A percentile compares a stretch with the other conserved stretches of the same genome.
phyloP scores from a whole-genome alignment of 2,888 invertebrate genomes.

The Aricia artaxerxes region DNA sequence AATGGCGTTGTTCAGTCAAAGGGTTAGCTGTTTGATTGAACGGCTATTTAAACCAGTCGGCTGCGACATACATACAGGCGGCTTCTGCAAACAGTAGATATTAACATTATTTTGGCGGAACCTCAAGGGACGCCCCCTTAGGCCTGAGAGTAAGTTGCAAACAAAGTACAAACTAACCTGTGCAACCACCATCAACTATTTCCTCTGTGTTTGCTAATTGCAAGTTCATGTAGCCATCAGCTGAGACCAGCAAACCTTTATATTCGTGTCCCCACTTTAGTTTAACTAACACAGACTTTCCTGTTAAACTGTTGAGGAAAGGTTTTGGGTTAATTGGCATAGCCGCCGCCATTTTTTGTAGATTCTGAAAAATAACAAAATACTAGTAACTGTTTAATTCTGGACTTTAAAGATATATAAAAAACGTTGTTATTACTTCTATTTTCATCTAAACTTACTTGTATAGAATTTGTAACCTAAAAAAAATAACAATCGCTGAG shows the following conservation, averaged over 20 bases:
- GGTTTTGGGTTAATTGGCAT: constrained; percentile 99
- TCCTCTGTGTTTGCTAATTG: constrained; percentile 99
- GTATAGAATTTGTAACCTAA: constrained; percentile 28
- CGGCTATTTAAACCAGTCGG: no score
- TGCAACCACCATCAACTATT: constrained; percentile 94
- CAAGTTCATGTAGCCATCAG: constrained; percentile 99
- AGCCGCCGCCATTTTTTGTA: constrained; percentile 85
- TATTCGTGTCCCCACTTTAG: constrained; percentile 99
- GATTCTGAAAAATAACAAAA: constrained; percentile 37
- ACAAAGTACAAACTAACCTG: constrained; percentile 79
- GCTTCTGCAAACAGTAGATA: no score
- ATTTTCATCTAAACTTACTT: constrained; percentile 18
- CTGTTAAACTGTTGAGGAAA: constrained; percentile 98
- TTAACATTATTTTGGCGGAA: not conserved
- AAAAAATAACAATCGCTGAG: constrained; percentile 10
- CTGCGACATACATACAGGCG: no score
- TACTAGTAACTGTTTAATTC: constrained; percentile 7
- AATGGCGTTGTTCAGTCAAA: no score
- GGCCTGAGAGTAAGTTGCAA: not conserved
- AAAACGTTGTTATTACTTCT: not conserved
- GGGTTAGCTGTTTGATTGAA: no score
- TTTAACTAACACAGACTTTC: constrained; percentile 98
- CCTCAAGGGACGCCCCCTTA: no score
- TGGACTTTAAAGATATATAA: not conserved
- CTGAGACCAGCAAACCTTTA: constrained; percentile 98